phyloP scores from a whole-genome alignment of 2,113 vertebrate genomes.

The Grallaria varia region DNA sequence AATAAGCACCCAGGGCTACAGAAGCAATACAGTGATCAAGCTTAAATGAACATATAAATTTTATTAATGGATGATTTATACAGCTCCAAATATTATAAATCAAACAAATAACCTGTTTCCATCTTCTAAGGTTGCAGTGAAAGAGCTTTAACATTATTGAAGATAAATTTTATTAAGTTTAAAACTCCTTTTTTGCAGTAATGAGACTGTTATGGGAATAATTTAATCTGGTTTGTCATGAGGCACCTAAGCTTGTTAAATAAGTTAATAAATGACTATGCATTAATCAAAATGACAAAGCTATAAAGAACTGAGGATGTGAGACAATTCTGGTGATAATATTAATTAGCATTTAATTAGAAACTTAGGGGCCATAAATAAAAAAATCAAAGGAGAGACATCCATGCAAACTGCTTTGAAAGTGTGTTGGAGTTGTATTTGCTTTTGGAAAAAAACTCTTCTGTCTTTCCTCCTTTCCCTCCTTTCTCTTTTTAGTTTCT shows the following conservation, averaged over 20 bases:
- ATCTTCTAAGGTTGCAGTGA: constrained; percentile 66
- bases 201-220: constrained; percentile 77
- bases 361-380: constrained; percentile 84
- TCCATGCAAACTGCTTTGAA: constrained; percentile 74
- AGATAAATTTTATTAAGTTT: constrained; percentile 77
- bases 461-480: rapidly evolving
- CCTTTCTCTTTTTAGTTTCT: neutral
- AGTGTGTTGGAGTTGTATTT: constrained; percentile 48
- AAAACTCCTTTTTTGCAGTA: constrained; percentile 71
- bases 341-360: constrained; percentile 92
- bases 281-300: constrained; percentile 87
- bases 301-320: constrained; percentile 73
- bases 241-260: constrained; percentile 78
- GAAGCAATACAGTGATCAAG: constrained; percentile 67
- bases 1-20: constrained; percentile 75
- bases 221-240: constrained; percentile 83
- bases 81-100: constrained; percentile 80
- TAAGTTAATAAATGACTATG: constrained; percentile 83
- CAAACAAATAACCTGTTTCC: constrained; percentile 71
- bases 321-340: constrained; percentile 77
- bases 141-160: constrained; percentile 73
- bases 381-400: constrained; percentile 75
- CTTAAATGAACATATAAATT: constrained; percentile 81
- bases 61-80: constrained; percentile 79
- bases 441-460: constrained; percentile 7